Base-by-base conservation (phyloP, 1,140 invertebrate species). In the Proctacanthus coquilletti region DNA sequence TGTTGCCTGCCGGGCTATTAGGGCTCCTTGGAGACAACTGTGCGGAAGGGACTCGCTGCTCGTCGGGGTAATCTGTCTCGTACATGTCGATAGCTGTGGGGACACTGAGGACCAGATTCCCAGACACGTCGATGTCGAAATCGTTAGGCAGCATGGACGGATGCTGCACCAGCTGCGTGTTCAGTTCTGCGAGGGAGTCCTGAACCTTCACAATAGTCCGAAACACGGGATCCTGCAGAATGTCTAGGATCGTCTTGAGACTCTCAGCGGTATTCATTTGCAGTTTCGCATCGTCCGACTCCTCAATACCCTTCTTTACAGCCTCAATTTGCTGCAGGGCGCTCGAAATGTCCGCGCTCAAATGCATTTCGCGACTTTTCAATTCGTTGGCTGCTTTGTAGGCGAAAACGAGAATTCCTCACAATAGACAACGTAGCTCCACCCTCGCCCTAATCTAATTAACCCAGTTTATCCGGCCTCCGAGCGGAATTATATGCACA, bases 181-280 rank as follows among this genome's bases (percentile, higher is more conserved):
- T 83, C 36, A 89, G 60, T 61, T 87, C 80, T 21, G 69, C 72
- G 23, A 88, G 61, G 1, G 84, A 87, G 59, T 88, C 85, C 65
- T 88, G 85, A 44, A 96, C 75, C 31, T 82, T 86, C n/a, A 89
- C 77, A 49, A 95, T 85, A 51, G 84, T 85, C 39, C 80, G 73
- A 51, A 97, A 83, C 23, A 95, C 80, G 6, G 92, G 92, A 69
- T 88, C 91, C 48, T 92, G 84, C 40, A 97, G 59, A 29, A 95
- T 71, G 39, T 77, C 80, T 45, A 95, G 80, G 1, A 96, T 67
- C 23, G 84, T 77, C 50, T 82, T 80, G 13, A 96, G 63, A 55
- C 95, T 89, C 51, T 86, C 77, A 53, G 72, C 78, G 21, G 83
- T 83, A 48, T 84, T 72, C 48, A 72, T 65, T 60, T 77, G 74